A percentile compares a stretch with the other conserved stretches of the same genome.
These are phyloP conservation scores for Mythimna impura DNA, from an alignment of 2,888 invertebrate species.

Conservation along the genomic window DNA sequence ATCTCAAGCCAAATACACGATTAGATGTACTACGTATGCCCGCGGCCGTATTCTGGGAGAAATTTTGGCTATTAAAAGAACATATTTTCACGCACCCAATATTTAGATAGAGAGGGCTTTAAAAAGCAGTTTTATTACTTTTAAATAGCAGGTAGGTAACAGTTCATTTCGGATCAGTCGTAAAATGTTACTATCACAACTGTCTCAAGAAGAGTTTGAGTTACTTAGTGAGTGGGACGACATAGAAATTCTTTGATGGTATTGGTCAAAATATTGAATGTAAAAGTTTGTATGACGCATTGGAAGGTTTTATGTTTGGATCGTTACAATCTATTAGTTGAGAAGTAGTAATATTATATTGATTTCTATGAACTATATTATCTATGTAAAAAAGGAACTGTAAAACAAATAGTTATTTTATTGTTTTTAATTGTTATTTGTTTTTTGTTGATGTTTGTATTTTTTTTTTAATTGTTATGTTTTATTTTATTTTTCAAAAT, in stretches of 20 bases:
- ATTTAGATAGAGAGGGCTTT: constrained; percentile 78
- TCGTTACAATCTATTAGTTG: constrained; percentile 27
- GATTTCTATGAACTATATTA: constrained; percentile 21
- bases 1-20: constrained; percentile 65
- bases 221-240: constrained; percentile 69
- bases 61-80: constrained; percentile 83
- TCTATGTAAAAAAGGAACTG: not conserved
- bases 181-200: constrained; percentile 76
- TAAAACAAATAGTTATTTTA: too few relatives aligned
- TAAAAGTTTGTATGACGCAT: constrained; percentile 63
- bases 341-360: constrained; percentile 29
- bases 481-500: too few relatives aligned
- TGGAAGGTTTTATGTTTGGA: constrained; percentile 53
- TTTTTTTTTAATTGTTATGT: not conserved
- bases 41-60: constrained; percentile 65
- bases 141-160: constrained; percentile 86
- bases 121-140: constrained; percentile 86
- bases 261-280: constrained; percentile 63
- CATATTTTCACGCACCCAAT: constrained; percentile 85
- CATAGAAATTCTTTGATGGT: constrained; percentile 56
- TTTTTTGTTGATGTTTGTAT: too few relatives aligned
- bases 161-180: constrained; percentile 78
- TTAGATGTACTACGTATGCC: constrained; percentile 44
- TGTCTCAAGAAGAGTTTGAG: constrained; percentile 65
- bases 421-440: too few relatives aligned